These are phyloP conservation scores for Murina feae DNA, from an alignment of 2,113 vertebrate species.

Conservation along the genomic window DNA sequence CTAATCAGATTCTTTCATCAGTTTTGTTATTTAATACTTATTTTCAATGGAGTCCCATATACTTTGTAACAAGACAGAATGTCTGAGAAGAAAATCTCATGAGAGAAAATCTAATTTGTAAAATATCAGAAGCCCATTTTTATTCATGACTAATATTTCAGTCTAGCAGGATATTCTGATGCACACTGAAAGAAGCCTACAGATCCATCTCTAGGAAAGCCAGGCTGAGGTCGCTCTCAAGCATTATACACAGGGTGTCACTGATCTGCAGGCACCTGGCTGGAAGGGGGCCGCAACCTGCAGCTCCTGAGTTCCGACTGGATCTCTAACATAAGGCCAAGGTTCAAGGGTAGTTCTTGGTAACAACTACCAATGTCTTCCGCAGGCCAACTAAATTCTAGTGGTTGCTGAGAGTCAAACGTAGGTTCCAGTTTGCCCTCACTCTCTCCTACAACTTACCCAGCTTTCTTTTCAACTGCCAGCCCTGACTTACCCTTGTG, in stretches of 20 bases:
- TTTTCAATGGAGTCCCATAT: not conserved
- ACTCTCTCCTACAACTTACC: rapidly evolving
- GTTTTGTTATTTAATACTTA: slow-evolving; percentile 23
- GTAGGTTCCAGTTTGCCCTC: not conserved
- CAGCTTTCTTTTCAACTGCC: not conserved
- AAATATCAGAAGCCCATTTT: not conserved
- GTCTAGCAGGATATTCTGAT: not conserved
- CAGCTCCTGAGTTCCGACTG: rapidly evolving
- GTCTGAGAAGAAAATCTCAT: slow-evolving; percentile 25
- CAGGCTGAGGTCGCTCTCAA: too few relatives aligned
- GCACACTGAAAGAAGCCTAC: not conserved
- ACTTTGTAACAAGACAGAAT: slow-evolving; percentile 54
- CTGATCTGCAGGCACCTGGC: not conserved
- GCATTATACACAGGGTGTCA: not conserved
- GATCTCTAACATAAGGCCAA: not conserved
- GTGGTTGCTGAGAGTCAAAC: not conserved
- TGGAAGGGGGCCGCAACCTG: not conserved
- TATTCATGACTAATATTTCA: not conserved
- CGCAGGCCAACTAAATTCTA: not conserved
- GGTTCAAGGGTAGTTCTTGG: rapidly evolving
- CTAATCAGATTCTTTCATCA: slow-evolving; percentile 23
- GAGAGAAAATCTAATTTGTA: slow-evolving; percentile 3
- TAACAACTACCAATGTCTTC: not conserved
- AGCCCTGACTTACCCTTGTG: not conserved
- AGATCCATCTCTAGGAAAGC: not conserved